These are phyloP conservation scores for Noctua fimbriata DNA, from an alignment of 2,888 invertebrate genomes.

Conservation along the genomic window DNA sequence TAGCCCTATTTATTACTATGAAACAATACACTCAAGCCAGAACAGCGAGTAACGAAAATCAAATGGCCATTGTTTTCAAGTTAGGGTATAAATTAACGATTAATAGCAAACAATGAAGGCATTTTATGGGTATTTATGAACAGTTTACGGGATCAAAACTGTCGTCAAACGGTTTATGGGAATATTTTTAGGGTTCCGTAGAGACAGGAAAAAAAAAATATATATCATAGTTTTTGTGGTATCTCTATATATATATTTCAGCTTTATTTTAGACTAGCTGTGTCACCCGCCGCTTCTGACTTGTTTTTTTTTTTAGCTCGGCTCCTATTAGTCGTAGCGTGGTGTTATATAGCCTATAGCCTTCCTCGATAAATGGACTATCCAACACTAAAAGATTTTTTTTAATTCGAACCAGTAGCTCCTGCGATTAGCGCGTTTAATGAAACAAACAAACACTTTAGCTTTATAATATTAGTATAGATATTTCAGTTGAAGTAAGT, in stretches of 20 bases:
- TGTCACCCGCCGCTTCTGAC: too few relatives aligned
- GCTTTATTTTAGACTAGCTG: background rate
- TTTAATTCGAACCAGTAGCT: too few relatives aligned
- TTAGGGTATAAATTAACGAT: conserved; percentile 61
- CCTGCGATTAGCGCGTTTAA: too few relatives aligned
- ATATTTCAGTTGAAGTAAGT: background rate
- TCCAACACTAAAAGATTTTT: too few relatives aligned
- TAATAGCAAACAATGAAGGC: conserved; percentile 47
- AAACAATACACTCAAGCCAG: conserved; percentile 63
- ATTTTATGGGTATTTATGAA: conserved; percentile 47
- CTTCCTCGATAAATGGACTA: too few relatives aligned
- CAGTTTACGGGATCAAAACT: conserved; percentile 56
- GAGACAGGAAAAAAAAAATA: too few relatives aligned
- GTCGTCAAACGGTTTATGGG: conserved; percentile 30
- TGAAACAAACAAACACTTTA: too few relatives aligned
- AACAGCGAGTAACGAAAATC: conserved; percentile 66
- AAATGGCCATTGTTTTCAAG: conserved; percentile 64
- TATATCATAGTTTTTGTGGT: background rate
- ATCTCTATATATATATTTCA: background rate
- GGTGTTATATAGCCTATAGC: too few relatives aligned
- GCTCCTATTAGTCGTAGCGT: too few relatives aligned
- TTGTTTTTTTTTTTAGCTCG: too few relatives aligned
- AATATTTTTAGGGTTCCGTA: conserved; percentile 23
- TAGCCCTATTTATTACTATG: conserved; percentile 60
- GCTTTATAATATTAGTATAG: too few relatives aligned